Conservation (phyloP, 1,140 invertebrate genomes). For the Dolichoris vasculosae region DNA sequence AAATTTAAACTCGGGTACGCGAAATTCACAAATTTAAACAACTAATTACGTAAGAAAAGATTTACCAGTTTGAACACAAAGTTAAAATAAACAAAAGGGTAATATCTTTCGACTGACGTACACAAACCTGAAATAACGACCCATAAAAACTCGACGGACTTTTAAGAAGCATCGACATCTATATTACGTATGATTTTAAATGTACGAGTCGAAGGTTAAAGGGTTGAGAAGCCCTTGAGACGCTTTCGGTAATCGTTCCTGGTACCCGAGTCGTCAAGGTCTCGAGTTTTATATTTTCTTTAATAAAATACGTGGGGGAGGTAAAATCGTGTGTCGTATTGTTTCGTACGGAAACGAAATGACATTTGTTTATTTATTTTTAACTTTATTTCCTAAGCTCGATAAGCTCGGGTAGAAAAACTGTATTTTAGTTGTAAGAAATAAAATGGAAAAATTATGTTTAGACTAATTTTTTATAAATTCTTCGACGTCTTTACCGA, state of each 20-base stretch:
- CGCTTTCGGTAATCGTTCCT: slow-evolving; percentile 57
- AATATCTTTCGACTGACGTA: too few species aligned
- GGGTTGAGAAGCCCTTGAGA: neutral
- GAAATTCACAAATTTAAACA: too few species aligned
- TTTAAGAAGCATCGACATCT: too few species aligned
- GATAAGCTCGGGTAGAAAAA: neutral
- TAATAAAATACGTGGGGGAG: neutral
- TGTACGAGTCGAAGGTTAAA: slow-evolving; percentile 3
- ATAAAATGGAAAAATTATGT: neutral
- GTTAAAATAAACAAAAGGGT: too few species aligned
- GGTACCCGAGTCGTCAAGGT: slow-evolving; percentile 1
- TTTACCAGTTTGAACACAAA: too few species aligned
- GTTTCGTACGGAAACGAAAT: neutral
- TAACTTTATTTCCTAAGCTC: neutral
- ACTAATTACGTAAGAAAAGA: too few species aligned
- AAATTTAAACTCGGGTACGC: too few species aligned
- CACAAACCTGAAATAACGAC: too few species aligned
- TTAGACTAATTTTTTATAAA: neutral
- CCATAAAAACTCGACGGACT: too few species aligned
- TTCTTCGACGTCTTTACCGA: too few species aligned
- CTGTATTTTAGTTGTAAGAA: neutral
- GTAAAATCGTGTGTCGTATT: neutral
- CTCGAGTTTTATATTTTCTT: neutral
- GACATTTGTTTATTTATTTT: neutral
- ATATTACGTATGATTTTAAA: too few species aligned